phyloP scores from a whole-genome alignment of 2,888 invertebrate genomes.

The Ischnus inquisitorius region DNA sequence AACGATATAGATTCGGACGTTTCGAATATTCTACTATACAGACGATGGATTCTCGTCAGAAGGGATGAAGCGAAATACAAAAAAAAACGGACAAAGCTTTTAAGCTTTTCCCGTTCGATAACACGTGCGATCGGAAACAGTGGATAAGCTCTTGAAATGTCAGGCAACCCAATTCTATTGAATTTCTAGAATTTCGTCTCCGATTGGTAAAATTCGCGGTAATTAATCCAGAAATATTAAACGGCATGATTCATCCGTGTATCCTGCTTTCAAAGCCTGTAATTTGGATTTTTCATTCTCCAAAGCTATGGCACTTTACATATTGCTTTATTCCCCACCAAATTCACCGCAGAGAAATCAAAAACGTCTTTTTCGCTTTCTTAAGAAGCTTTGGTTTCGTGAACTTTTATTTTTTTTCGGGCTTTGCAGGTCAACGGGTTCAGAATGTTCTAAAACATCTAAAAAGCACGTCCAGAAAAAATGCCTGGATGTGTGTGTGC shows the following conservation, averaged over 20 bases:
- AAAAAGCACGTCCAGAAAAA: too few species aligned
- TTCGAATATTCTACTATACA: background rate
- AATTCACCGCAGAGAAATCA: background rate
- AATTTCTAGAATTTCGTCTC: background rate
- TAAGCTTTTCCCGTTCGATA: conserved; percentile 1
- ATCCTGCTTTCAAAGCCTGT: background rate
- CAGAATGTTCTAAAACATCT: too few species aligned
- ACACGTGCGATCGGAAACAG: background rate
- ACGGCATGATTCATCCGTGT: background rate
- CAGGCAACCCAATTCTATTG: background rate
- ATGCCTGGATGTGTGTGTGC: too few species aligned
- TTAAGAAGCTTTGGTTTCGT: too few species aligned
- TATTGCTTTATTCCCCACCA: background rate
- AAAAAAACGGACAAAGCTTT: background rate
- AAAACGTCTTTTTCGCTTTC: too few species aligned
- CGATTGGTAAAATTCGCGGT: background rate
- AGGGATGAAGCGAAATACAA: background rate
- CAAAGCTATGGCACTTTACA: background rate
- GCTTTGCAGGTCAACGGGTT: too few species aligned
- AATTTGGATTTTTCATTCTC: background rate
- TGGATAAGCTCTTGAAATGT: background rate
- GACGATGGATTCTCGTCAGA: background rate
- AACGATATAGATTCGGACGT: background rate
- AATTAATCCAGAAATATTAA: background rate
- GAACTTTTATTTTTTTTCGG: too few species aligned